Base-by-base conservation (phyloP, 37 sponge, comb jelly and placozoan species). In the Agelas oroides region DNA sequence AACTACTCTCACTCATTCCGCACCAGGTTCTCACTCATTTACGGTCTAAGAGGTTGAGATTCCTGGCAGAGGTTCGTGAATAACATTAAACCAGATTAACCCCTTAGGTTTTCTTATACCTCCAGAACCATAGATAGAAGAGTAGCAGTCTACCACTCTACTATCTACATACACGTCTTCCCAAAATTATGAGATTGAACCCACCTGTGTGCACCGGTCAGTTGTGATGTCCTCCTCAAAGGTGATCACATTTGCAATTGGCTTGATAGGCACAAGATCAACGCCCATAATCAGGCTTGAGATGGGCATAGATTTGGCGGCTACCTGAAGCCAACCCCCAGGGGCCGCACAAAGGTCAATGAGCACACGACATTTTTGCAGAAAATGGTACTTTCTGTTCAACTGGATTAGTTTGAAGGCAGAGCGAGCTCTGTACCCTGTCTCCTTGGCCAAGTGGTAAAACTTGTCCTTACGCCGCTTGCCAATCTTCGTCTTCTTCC, bases 311-410 rank as follows among this genome's bases (percentile, higher is more conserved):
- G 73, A 74, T 65, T 95, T 89, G 68, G 85, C 90, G 27, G 99
- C 99, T 32, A 92, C 99, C 8, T 46, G 98, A 20, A 95, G 77
- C 99, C 99, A 98, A 23, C 97, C 94, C 14, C 99, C 99, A 25
- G 99, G 99, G 58, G 99, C 99, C 0, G 99, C 99, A 71, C 99
- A 98, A 75, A 98, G 64, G 84, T 98, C 99, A 12, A 98, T 61
- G 17, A 94, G 84, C 2, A 96, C 95, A n/a, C 95, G 80, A 32
- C 92, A 87, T 33, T 89, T 56, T 81, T 98, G 92, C 41, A 98
- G 90, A 65, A 98, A 98, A 23, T 94, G 92, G 77, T 92, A 98
- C 69, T 95, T 92, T 66, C 99, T 53, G 77, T 98, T 98, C 69
- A 98, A 73, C 74, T 98, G 99, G 39, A 98, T 89, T 41, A 98